Evolutionary conservation across 2,113 vertebrate species (phyloP).

Genomic region (Brachyistius frenatus): DNA sequence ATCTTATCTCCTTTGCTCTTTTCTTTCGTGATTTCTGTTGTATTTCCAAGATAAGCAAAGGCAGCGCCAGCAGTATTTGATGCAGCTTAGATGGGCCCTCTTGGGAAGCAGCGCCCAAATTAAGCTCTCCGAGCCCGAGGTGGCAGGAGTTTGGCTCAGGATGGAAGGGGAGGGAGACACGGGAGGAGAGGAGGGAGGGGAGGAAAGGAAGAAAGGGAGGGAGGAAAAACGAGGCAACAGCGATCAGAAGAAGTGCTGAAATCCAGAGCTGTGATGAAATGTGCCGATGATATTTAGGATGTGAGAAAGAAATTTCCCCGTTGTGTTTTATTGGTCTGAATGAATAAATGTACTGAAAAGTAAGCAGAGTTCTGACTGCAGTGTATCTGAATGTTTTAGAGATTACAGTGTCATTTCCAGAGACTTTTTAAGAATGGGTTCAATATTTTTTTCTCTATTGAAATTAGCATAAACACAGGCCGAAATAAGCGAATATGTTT

Average conservation of each 20-base stretch:
- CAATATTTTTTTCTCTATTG: background rate
- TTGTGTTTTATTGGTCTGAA: conserved; percentile 16
- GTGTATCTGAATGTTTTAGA: background rate
- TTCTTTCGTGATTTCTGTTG: conserved; percentile 70
- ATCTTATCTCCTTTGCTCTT: conserved; percentile 72
- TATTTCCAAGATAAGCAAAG: conserved; percentile 83
- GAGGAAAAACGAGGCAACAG: conserved; percentile 5
- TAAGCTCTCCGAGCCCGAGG: conserved; percentile 41
- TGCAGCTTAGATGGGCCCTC: conserved; percentile 43
- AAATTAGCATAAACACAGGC: background rate
- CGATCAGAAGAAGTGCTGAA: conserved; percentile 54
- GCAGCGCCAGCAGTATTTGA: conserved; percentile 70
- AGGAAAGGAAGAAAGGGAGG: conserved; percentile 4
- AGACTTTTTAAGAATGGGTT: background rate
- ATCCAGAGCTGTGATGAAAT: conserved; percentile 38
- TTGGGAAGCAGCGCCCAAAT: conserved; percentile 66
- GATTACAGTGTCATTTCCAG: background rate
- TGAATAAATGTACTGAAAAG: background rate
- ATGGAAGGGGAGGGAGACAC: conserved; percentile 31
- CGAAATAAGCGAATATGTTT: background rate
- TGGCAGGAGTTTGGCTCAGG: conserved; percentile 60
- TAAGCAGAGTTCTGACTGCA: background rate
- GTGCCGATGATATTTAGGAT: conserved; percentile 47
- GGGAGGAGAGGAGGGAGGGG: conserved; percentile 8
- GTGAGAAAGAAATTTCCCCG: conserved; percentile 16